phyloP scores from a whole-genome alignment of 2,888 invertebrate genomes.

The Dynastes grantii region DNA sequence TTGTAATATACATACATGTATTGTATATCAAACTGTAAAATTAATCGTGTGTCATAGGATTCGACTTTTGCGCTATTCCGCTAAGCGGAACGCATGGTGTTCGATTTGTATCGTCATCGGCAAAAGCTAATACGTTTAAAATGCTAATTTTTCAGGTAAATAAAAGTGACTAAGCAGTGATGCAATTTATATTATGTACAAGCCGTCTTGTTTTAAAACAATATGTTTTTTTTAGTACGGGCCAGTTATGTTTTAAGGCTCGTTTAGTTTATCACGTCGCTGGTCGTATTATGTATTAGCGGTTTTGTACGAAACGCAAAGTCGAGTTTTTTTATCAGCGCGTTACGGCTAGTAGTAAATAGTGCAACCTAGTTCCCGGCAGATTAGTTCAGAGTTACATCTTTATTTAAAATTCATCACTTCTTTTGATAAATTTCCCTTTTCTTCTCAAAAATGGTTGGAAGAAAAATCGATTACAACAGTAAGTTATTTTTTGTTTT shows the following conservation, averaged over 20 bases:
- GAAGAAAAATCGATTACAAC: constrained; percentile 40
- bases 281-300: constrained; percentile 4
- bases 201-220: constrained; percentile 35
- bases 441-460: constrained; percentile 20
- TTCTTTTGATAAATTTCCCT: not conserved
- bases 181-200: constrained; percentile 36
- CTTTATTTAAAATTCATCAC: not conserved
- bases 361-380: constrained; percentile 2
- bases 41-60: constrained; percentile 24
- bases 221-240: constrained; percentile 34
- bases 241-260: constrained; percentile 38
- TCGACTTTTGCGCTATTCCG: constrained; percentile 1
- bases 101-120: not conserved
- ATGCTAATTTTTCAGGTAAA: constrained; percentile 41
- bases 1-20: not conserved
- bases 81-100: not conserved
- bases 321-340: constrained; percentile 13
- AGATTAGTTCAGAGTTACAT: not conserved
- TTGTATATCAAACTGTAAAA: not conserved
- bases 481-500: constrained; percentile 22
- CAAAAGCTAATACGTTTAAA: constrained; percentile 20
- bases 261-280: constrained; percentile 28
- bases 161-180: constrained; percentile 42
- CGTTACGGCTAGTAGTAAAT: not conserved
- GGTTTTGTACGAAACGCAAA: constrained; percentile 13